These are phyloP conservation scores for Alectura lathami DNA, from an alignment of 2,113 vertebrate genomes.

Conservation along the genomic window DNA sequence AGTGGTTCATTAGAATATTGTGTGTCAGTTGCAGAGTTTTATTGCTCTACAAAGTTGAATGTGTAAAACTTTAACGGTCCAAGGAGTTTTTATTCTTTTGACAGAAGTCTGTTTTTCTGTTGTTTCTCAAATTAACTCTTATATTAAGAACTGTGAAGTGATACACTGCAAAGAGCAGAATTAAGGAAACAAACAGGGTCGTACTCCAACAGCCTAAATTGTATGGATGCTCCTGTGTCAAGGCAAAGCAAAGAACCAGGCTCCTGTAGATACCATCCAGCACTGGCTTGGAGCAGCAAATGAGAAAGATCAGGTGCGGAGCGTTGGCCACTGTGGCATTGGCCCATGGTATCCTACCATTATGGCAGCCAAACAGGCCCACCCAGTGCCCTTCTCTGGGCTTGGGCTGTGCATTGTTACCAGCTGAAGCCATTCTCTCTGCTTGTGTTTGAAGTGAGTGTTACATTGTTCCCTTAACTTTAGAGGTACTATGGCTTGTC, in stretches of 20 bases:
- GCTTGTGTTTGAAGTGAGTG: not conserved
- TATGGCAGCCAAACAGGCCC: fast-evolving
- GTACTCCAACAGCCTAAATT: not conserved
- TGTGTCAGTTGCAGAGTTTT: not conserved
- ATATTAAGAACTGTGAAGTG: not conserved
- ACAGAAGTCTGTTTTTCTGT: not conserved
- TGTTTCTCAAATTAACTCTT: not conserved
- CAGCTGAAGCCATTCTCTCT: not conserved
- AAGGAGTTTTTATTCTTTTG: not conserved
- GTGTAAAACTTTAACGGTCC: not conserved
- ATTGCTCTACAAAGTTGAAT: not conserved
- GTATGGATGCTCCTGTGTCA: not conserved
- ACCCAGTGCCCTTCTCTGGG: not conserved
- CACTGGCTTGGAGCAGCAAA: not conserved
- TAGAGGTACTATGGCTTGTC: not conserved
- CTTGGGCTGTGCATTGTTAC: fast-evolving
- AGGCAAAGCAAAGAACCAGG: not conserved
- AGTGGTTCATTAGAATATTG: not conserved
- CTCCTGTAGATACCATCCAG: not conserved
- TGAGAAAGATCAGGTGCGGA: not conserved
- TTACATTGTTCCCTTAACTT: not conserved
- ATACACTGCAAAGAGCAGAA: not conserved
- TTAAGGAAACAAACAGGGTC: not conserved
- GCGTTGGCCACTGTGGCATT: not conserved
- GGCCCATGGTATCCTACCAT: not conserved